Evolutionary conservation across 2,113 vertebrate species (phyloP).

Genomic region (Ochotona princeps): DNA sequence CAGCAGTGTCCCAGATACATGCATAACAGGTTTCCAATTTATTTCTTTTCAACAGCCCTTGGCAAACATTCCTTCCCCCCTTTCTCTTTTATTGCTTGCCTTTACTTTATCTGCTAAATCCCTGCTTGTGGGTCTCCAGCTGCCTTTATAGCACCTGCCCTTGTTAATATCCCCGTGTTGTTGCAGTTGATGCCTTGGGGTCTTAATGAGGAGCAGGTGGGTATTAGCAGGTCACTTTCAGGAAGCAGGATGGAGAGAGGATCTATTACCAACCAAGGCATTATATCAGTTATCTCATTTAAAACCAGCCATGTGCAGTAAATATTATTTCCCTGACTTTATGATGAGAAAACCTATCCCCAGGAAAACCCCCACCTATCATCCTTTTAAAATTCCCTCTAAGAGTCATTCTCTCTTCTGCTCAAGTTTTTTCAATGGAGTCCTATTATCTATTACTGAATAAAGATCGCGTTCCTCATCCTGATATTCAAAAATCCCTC

Average conservation of each 20-base stretch:
- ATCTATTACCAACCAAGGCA: conserved; percentile 55
- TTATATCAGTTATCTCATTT: conserved; percentile 71
- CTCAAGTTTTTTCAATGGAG: conserved; percentile 52
- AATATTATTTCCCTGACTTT: conserved; percentile 68
- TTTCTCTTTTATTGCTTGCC: conserved; percentile 67
- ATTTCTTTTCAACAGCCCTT: conserved; percentile 74
- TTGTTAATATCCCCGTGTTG: conserved; percentile 61
- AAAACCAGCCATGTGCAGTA: conserved; percentile 64
- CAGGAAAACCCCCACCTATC: conserved; percentile 62
- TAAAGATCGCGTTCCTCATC: conserved; percentile 12
- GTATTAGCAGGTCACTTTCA: conserved; percentile 71
- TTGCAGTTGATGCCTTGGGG: conserved; percentile 58
- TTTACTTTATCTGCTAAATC: conserved; percentile 73
- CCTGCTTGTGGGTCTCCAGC: conserved; percentile 43
- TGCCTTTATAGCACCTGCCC: conserved; percentile 61
- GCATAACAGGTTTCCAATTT: conserved; percentile 79
- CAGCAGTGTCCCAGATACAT: conserved; percentile 77
- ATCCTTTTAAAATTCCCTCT: conserved; percentile 59
- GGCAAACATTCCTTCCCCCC: conserved; percentile 52
- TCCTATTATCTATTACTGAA: conserved; percentile 35
- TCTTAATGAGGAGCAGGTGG: conserved; percentile 73
- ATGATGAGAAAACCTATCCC: conserved; percentile 69
- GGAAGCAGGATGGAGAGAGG: conserved; percentile 46
- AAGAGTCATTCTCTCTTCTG: conserved; percentile 57
- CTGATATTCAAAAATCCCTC: background rate